These are phyloP conservation scores for Tetragonula carbonaria DNA, from an alignment of 2,888 invertebrate species.

Conservation along the genomic window DNA sequence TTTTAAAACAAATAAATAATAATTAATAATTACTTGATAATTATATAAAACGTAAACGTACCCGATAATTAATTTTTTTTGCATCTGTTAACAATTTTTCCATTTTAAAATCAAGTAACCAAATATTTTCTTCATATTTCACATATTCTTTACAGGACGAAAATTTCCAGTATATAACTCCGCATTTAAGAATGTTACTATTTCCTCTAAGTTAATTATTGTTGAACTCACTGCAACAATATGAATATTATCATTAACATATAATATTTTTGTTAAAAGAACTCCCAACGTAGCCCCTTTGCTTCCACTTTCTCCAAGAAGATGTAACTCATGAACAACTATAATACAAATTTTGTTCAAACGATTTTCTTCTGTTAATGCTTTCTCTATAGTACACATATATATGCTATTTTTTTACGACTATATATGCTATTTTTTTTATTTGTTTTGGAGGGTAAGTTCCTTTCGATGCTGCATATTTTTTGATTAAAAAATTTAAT, in stretches of 20 bases:
- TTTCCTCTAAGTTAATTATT: slow-evolving; percentile 94
- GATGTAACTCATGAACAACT: slow-evolving; percentile 96
- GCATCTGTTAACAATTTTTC: slow-evolving; percentile 85
- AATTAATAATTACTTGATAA: slow-evolving; percentile 44
- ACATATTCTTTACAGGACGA: slow-evolving; percentile 94
- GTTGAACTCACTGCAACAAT: slow-evolving; percentile 99
- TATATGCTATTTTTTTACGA: slow-evolving; percentile 91
- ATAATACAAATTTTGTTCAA: slow-evolving; percentile 85
- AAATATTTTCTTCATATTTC: slow-evolving; percentile 89
- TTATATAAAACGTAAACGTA: slow-evolving; percentile 76
- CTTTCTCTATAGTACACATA: slow-evolving; percentile 98
- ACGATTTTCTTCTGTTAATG: slow-evolving; percentile 91
- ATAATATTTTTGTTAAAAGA: slow-evolving; percentile 91
- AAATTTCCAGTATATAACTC: slow-evolving; percentile 93
- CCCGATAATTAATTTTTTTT: slow-evolving; percentile 85
- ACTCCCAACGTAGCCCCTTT: slow-evolving; percentile 95
- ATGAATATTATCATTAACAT: slow-evolving; percentile 89
- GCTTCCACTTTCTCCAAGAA: slow-evolving; percentile 93
- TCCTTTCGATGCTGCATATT: slow-evolving; percentile 97
- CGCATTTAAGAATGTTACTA: slow-evolving; percentile 92
- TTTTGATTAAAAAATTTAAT: slow-evolving; percentile 95
- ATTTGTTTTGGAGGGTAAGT: slow-evolving; percentile 90
- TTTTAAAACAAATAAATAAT: slow-evolving; percentile 75
- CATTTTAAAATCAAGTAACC: slow-evolving; percentile 85
- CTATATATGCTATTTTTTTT: no score